Conservation (phyloP, 2,888 invertebrate species). For the Drosophila melanosoma region DNA sequence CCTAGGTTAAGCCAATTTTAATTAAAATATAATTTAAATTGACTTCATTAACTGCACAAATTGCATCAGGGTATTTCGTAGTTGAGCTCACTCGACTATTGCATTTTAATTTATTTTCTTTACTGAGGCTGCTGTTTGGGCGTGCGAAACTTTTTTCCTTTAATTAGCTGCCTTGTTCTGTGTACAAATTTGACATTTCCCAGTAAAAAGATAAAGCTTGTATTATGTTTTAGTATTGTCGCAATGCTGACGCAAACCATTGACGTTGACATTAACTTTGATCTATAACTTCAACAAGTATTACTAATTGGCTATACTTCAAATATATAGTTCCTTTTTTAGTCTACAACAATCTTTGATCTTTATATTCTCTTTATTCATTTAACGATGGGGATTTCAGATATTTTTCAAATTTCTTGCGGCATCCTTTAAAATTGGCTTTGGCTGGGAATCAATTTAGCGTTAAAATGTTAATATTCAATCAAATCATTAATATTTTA, state of each 20-base stretch:
- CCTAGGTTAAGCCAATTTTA: fast-evolving
- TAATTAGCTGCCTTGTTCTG: conserved; percentile 52
- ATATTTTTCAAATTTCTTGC: background rate
- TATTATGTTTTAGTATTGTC: conserved; percentile 17
- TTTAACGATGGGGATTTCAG: background rate
- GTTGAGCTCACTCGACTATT: background rate
- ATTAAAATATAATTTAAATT: background rate
- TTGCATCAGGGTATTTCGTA: background rate
- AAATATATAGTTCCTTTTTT: background rate
- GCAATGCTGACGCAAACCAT: conserved; percentile 37
- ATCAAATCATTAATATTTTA: background rate
- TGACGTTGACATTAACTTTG: conserved; percentile 40
- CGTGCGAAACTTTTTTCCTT: conserved; percentile 53
- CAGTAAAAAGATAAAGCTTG: conserved; percentile 4
- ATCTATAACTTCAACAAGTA: background rate
- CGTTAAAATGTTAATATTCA: background rate
- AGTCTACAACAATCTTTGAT: background rate
- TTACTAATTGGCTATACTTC: background rate
- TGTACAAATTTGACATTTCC: conserved; percentile 56
- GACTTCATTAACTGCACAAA: too few relatives aligned
- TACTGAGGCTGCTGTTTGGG: conserved; percentile 25
- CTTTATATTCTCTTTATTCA: background rate
- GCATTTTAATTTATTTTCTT: conserved; percentile 7
- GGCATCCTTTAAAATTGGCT: background rate
- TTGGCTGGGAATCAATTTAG: background rate